Base-by-base conservation (phyloP, 2,888 invertebrate genomes). In the Aricia artaxerxes region DNA sequence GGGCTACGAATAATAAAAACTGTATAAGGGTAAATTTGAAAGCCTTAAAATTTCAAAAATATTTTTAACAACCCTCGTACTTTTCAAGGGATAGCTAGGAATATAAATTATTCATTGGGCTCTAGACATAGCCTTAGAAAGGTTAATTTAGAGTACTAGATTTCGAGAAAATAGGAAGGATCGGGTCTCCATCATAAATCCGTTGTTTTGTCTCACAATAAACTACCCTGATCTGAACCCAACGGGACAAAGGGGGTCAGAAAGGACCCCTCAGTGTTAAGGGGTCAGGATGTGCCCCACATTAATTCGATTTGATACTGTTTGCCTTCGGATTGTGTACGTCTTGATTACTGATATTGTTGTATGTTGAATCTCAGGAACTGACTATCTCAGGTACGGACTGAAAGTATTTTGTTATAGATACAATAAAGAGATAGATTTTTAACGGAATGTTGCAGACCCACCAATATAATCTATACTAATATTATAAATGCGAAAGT, bases 181-280 rank as follows among this genome's bases (percentile, higher is more conserved):
- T 64, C 64, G 31, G 4, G 31, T 11, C 11, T 31, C 2, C 24
- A 64, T 64, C 64, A 64, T 64, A 64, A 64, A 64, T 64, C 64
- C 64, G 31, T 64, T 64, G 64, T 64, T 64, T 64, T 24, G 64
- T 64, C 24, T 31, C 11, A 64, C 11, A 64, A 64, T 64, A 64
- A 31, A 64, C 11, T 11, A 4, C 24, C 9, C 7, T 31, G 24
- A 61, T 61, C 6, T 61, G 11, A 11, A 31, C 69, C 35, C 69
- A 11, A 13, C 69, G 13, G 38, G 64, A 11, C 64, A 31, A 69
- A 69, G 11, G 64, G 64, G 31, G 61, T 57, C 57, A 13, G 13
- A 57, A 57, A 57, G 16, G 57, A 57, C 57, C 57, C 16, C 57
- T 57, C 57, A 35, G 53, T 9, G 53, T 4, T 4, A 61, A 61